These are phyloP conservation scores for Fabriciana adippe DNA, from an alignment of 2,888 invertebrate genomes.

Conservation along the genomic window DNA sequence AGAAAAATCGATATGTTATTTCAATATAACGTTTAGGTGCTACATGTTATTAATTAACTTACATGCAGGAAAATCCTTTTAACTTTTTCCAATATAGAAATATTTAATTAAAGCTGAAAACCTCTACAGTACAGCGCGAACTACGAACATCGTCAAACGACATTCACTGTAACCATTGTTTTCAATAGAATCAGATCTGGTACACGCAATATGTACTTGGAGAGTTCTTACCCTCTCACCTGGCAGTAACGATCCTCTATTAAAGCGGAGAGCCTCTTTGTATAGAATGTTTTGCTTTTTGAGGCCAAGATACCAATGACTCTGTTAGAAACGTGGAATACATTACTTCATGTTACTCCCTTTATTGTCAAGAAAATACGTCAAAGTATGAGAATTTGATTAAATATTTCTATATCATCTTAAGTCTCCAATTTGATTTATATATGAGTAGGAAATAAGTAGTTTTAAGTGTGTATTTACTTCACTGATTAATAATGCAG, in stretches of 20 bases:
- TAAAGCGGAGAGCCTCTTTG: conserved; percentile 22
- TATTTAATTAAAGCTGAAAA: no score
- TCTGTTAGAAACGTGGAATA: conserved; percentile 18
- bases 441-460: no score
- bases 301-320: conserved; percentile 21
- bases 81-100: no score
- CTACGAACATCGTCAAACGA: conserved; percentile 11
- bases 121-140: neutral
- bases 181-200: conserved; percentile 33
- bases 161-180: conserved; percentile 17
- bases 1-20: no score
- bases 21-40: no score
- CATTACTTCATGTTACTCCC: neutral
- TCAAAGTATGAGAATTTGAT: neutral
- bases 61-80: no score
- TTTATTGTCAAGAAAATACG: neutral
- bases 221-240: conserved; percentile 36
- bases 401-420: neutral
- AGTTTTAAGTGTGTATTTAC: no score
- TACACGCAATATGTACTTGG: conserved; percentile 31
- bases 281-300: conserved; percentile 34
- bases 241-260: conserved; percentile 35
- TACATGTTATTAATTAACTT: no score
- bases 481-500: no score
- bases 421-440: neutral